A percentile compares a stretch with the other conserved stretches of the same genome.
Conservation (phyloP, 2,888 invertebrate genomes). For the Lasioglossum morio region DNA sequence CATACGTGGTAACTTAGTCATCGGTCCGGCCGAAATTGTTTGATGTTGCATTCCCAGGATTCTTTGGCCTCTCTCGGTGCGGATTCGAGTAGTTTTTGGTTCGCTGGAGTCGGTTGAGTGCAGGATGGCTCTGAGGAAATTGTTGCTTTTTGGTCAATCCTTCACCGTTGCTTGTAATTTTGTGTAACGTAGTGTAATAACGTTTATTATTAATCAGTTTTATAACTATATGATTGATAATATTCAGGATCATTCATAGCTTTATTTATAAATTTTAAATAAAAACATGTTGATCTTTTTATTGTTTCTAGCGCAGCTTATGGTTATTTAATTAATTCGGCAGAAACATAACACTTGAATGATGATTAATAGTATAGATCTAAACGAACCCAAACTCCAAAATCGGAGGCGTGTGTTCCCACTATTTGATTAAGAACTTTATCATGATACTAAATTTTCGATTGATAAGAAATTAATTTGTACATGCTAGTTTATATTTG, state of each 20-base stretch:
- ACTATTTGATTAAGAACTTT: too few species aligned
- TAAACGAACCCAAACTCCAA: too few species aligned
- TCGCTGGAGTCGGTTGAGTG: background rate
- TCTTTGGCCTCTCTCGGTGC: background rate
- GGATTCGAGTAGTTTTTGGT: background rate
- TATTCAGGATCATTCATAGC: background rate
- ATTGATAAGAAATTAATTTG: too few species aligned
- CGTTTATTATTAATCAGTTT: background rate
- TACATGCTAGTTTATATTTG: too few species aligned
- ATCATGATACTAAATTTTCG: too few species aligned
- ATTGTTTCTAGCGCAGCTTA: too few species aligned
- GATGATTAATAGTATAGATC: too few species aligned
- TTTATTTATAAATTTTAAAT: background rate
- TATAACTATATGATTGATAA: background rate
- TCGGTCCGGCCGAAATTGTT: background rate
- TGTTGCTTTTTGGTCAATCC: background rate
- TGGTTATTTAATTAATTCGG: too few species aligned
- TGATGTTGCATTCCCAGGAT: background rate
- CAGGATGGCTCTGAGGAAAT: background rate
- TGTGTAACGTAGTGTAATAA: background rate
- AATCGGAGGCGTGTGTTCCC: too few species aligned
- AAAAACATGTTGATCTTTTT: too few species aligned
- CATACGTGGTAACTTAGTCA: background rate
- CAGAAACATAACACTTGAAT: too few species aligned
- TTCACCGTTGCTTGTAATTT: background rate